Conservation (phyloP, 2,797 vertebrate genomes). For the Lagorchestes hirsutus region DNA sequence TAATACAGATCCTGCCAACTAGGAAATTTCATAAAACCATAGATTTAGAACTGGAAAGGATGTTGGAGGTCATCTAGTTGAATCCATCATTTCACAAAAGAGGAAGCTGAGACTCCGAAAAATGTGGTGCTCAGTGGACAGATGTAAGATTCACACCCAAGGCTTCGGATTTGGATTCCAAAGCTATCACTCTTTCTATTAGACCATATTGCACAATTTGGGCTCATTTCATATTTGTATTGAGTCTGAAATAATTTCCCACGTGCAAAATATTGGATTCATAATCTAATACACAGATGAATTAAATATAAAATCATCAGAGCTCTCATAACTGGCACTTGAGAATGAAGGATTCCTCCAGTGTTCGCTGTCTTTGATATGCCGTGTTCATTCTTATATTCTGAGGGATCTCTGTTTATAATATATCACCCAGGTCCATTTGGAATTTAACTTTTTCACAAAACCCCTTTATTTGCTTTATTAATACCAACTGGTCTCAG, state of each 20-base stretch:
- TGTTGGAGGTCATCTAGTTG: background rate
- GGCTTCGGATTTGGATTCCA: background rate
- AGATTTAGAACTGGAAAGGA: background rate
- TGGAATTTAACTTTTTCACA: slow-evolving; percentile 1
- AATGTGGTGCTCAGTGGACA: background rate
- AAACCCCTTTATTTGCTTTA: slow-evolving; percentile 14
- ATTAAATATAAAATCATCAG: background rate
- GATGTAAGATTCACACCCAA: background rate
- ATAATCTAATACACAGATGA: background rate
- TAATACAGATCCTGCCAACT: slow-evolving; percentile 1
- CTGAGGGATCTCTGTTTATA: slow-evolving; percentile 33
- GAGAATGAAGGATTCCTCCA: background rate
- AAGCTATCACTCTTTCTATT: background rate
- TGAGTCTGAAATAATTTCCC: background rate
- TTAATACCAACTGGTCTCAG: background rate
- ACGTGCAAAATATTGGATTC: background rate
- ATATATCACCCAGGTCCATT: slow-evolving; percentile 26
- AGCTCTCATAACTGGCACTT: background rate
- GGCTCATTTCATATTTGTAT: background rate
- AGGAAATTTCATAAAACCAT: background rate
- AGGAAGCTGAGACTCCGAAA: background rate
- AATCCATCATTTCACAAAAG: background rate
- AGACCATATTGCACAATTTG: background rate
- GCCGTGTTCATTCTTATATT: background rate
- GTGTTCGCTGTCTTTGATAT: background rate